Conservation (phyloP, 2,797 vertebrate species). For the Pangasius sanitwongsei region DNA sequence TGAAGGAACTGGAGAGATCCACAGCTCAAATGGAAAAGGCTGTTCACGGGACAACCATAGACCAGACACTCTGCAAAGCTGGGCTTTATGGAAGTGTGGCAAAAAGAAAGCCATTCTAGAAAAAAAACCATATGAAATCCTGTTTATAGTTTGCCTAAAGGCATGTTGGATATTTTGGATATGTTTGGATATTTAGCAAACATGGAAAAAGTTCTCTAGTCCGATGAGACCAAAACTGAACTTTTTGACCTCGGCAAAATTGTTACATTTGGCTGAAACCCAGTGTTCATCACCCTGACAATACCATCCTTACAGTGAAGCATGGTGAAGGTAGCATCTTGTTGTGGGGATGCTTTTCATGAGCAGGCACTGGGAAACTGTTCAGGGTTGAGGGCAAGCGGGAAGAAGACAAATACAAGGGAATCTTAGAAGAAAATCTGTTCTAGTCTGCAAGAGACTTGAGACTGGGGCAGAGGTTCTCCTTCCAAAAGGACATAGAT, state of each 20-base stretch:
- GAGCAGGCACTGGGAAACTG: background rate
- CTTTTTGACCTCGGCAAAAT: background rate
- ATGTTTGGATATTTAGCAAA: background rate
- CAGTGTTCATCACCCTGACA: background rate
- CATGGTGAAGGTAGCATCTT: background rate
- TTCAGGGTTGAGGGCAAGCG: background rate
- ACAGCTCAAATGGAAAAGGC: background rate
- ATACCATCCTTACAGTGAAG: background rate
- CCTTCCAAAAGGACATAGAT: background rate
- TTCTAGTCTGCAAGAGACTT: background rate
- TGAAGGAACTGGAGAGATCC: background rate
- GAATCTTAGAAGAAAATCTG: too few species aligned
- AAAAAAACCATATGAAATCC: background rate
- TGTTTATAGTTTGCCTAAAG: background rate
- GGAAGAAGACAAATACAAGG: too few species aligned
- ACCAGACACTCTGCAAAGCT: background rate
- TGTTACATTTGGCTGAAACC: background rate
- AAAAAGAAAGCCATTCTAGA: too few species aligned
- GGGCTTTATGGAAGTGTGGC: too few species aligned
- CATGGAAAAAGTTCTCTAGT: background rate
- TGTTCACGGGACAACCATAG: background rate
- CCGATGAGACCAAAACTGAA: background rate
- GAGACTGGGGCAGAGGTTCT: background rate
- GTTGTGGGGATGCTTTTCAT: background rate
- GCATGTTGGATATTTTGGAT: background rate